Base-by-base conservation (phyloP, 1,140 invertebrate genomes). In the Ganaspis sp. region DNA sequence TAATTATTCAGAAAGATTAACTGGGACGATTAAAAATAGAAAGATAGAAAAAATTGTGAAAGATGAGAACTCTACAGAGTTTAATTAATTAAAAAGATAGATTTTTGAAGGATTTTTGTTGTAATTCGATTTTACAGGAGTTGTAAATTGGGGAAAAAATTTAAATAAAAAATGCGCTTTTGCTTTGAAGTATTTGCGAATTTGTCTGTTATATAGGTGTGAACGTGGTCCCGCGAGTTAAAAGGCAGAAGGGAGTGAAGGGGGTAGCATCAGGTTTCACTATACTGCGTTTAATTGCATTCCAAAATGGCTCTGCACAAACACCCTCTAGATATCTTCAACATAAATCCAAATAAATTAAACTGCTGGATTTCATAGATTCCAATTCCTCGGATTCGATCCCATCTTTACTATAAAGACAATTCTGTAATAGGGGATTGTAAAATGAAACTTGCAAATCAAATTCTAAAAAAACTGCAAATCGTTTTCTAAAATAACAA, bases 231-330 rank as follows among this genome's bases (percentile, higher is more conserved):
- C 23, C 15, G 23, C 26, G 23, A 74, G 40, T n/a, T 58, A 70
- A 64, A 9, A 29, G 72, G 29, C 9, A 70, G 23, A 73, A 72
- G 45, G 70, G 69, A 64, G 73, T 64, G 70, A 79, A 79, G 70
- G 72, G 80, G 75, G 42, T 69, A 69, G 77, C 78, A 37, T 89
- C 86, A 78, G 73, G 77, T 90, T 90, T 87, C 88, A 87, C 83
- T 88, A 84, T 83, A 83, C 85, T 85, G 85, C 83, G 86, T 88
- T 89, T 90, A 90, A 90, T 90, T 90, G 88, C 89, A 90, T 90
- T 90, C 89, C 89, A 86, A 76, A 81, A 78, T 76, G 71, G 74
- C 54, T 80, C 54, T 77, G 79, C 73, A 73, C 74, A 75, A 80
- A 58, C 69, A 74, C 64, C 69, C 42, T 42, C 53, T 54, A 54